These are phyloP conservation scores for Nymphalis urticae DNA, from an alignment of 2,888 invertebrate species.

Conservation along the genomic window DNA sequence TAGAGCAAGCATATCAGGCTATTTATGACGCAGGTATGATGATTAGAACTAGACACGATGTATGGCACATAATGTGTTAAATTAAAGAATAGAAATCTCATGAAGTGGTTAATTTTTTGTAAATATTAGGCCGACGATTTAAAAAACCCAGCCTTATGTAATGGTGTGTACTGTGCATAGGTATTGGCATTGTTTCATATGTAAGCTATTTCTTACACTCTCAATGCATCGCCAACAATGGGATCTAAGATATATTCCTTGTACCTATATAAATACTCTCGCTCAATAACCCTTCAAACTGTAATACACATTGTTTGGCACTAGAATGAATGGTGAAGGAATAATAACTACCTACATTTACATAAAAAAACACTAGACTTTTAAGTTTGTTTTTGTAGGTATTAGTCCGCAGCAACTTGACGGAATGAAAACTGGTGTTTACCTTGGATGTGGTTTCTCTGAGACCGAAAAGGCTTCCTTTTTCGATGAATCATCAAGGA, in stretches of 20 bases:
- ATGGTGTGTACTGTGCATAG: no score
- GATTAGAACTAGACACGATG: neutral
- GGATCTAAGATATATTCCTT: no score
- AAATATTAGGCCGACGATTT: no score
- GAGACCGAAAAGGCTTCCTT: conserved; percentile 82
- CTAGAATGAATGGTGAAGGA: no score
- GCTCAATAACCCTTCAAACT: no score
- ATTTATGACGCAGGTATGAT: conserved; percentile 84
- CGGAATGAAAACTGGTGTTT: conserved; percentile 79
- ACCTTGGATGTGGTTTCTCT: conserved; percentile 73
- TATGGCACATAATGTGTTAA: neutral
- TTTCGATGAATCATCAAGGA: conserved; percentile 41
- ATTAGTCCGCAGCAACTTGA: conserved; percentile 79
- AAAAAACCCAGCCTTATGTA: no score
- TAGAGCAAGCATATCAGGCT: conserved; percentile 87
- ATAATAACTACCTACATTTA: neutral
- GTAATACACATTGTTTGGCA: no score
- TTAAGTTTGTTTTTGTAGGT: conserved; percentile 52
- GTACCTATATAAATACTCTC: no score
- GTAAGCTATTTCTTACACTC: no score
- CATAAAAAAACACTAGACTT: neutral
- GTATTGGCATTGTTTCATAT: no score
- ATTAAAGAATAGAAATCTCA: neutral
- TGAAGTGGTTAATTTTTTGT: no score
- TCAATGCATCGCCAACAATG: no score